Evolutionary conservation across 2,888 invertebrate species (phyloP).

Genomic region (Stenolophus ochropezus): DNA sequence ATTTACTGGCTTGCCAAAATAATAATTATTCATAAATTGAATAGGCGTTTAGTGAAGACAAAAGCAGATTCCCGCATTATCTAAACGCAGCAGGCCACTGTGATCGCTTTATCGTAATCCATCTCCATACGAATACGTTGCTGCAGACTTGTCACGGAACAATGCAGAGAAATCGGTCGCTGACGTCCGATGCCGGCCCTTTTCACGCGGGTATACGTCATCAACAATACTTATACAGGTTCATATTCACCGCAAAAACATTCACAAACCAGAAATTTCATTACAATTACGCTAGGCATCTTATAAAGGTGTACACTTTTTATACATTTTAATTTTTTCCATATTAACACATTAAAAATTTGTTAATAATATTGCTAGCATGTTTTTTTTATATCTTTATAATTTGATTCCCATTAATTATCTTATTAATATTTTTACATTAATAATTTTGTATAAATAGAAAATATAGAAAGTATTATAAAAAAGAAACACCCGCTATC

Average conservation of each 20-base stretch:
- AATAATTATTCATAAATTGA: slow-evolving; percentile 43
- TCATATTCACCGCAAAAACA: neutral
- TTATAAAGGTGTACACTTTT: no score
- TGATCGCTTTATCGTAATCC: slow-evolving; percentile 29
- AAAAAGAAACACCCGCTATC: no score
- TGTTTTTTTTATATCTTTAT: no score
- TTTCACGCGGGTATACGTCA: neutral
- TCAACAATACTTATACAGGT: neutral
- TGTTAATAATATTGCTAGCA: no score
- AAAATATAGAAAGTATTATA: no score
- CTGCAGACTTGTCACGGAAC: neutral
- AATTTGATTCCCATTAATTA: no score
- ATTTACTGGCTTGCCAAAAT: slow-evolving; percentile 34
- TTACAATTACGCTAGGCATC: no score
- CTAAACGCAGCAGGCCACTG: slow-evolving; percentile 4
- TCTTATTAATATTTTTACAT: no score
- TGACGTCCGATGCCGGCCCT: neutral
- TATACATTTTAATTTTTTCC: no score
- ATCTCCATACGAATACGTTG: slow-evolving; percentile 20
- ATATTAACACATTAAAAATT: no score
- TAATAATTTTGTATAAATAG: no score
- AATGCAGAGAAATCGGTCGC: neutral
- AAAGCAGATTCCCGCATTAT: slow-evolving; percentile 37
- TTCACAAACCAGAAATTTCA: no score
- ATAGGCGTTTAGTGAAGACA: slow-evolving; percentile 32